Base-by-base conservation (phyloP, 1,140 invertebrate genomes). In the Thereuonema tuberculata region DNA sequence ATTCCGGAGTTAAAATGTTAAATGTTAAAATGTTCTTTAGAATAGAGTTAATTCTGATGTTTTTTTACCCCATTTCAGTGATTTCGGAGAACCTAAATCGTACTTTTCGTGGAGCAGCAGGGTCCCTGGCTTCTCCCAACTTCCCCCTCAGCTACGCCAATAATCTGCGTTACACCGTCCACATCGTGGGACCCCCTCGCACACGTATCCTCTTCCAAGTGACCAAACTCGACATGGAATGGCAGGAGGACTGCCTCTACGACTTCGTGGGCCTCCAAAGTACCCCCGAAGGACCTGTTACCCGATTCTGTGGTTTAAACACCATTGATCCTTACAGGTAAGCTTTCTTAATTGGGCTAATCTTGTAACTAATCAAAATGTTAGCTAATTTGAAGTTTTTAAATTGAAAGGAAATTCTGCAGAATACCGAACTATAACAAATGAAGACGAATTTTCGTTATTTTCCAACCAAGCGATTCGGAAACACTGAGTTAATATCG, bases 171-270 rank as follows among this genome's bases (percentile, higher is more conserved):
- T 83, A 84, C 67, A 79, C 75, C 68, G 76, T 81, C 0, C 75
- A 77, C 58, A 75, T 86, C 1, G 66, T 74, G 17, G 80, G 80
- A 14, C 81, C 83, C 0, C 70, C 77, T 2, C 72, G 76, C 53
- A 80, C 80, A 1, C 70, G 83, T 20, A 75, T 86, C 0, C 78
- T 86, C 0, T 70, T 86, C 53, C 77, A 80, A 61, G 85, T 87
- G 65, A 68, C 77, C 14, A 73, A 76, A 43, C 72, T 89, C 9
- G 84, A 87, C 64, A 65, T 88, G 9, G 86, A 89, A 68, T 76
- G 75, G 59, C 85, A 89, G 71, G 72, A 78, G 23, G 78, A 87
- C 60, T 89, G 85, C 66, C 75, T 87, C 0, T 89, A 88, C 68
- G 86, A 89, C 71, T 86, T 78, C 70, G 73, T 88, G 24, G 78